Conservation (phyloP, 30 jellyfish, hydroid and myxozoan genomes). For the Catostylus mosaicus region DNA sequence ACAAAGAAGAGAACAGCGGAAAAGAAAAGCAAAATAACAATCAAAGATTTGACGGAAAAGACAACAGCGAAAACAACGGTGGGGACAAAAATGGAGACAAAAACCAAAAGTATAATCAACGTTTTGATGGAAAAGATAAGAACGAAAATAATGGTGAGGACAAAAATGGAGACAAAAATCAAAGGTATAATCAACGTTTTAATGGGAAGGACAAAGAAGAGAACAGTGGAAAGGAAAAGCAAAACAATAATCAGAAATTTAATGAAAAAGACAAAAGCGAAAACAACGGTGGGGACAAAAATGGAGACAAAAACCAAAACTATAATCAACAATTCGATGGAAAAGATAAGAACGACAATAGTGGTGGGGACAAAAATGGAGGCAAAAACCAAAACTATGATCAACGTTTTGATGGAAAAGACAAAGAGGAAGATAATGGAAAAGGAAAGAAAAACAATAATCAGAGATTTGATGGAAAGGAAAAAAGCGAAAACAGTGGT, state of each 20-base stretch:
- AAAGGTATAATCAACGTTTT: not conserved
- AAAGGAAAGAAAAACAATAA: not conserved
- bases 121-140: not conserved
- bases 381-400: not conserved
- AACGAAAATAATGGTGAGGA: not conserved
- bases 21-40: not conserved
- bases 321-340: not conserved
- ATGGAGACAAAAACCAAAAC: constrained; percentile 1
- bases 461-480: not conserved
- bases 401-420: not conserved
- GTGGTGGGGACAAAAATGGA: constrained; percentile 2
- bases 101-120: not conserved
- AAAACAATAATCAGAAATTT: not conserved
- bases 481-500: not conserved
- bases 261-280: not conserved
- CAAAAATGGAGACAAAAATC: not conserved
- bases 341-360: not conserved
- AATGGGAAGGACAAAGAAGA: not conserved
- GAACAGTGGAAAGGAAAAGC: not conserved
- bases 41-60: constrained; percentile 1
- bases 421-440: not conserved
- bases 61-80: not conserved
- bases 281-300: not conserved
- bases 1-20: not conserved
- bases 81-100: not conserved